Base-by-base conservation (phyloP, 2,113 vertebrate species). In the Brienomyrus longianalis region DNA sequence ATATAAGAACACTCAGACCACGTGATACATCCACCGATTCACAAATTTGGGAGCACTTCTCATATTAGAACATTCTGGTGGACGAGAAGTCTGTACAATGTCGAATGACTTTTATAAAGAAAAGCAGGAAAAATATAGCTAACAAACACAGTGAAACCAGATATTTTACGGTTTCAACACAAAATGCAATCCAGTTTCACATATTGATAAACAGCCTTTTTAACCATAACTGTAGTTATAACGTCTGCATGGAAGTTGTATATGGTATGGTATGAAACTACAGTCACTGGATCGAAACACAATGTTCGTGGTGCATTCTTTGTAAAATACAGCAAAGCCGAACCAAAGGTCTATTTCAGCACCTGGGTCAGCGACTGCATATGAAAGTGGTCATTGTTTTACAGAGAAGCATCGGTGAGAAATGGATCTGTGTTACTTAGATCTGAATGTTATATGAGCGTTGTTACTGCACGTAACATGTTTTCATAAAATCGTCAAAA, bases 11-110 rank as follows among this genome's bases (percentile, higher is more conserved):
- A 91, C 87, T 48, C 54, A 87, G 48, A 92, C 94, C 95, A 95
- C 93, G 91, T 94, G 90, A 23, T 91, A 92, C 91, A 93, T 93
- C 94, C 93, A 92, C 92, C 92, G 92, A 93, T 94, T 94, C 93
- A 93, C 92, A 94, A 93, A 93, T 91, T 91, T 54, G 7, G 87
- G 84, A 90, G 90, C 86, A 88, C 90, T 90, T 77, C 86, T 91
- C 10, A 0, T 90, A 50, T 86, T 77, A 90, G 86, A 88, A 91
- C 84, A 91, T 90, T 88, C 83, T 85, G 89, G 89, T 45, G 31
- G 31, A 31, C 74, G 31, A 47, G 19, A 86, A 47, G 51, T 45
- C 31, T 52, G 17, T n/a, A 62, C 51, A 13, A 43, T 27, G 51
- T 83, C 50, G 21, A 56, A 74, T 31, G 74, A 50, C 35, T 19